Conservation (phyloP, 2,888 invertebrate species). For the Pachliopta kotzebuea region DNA sequence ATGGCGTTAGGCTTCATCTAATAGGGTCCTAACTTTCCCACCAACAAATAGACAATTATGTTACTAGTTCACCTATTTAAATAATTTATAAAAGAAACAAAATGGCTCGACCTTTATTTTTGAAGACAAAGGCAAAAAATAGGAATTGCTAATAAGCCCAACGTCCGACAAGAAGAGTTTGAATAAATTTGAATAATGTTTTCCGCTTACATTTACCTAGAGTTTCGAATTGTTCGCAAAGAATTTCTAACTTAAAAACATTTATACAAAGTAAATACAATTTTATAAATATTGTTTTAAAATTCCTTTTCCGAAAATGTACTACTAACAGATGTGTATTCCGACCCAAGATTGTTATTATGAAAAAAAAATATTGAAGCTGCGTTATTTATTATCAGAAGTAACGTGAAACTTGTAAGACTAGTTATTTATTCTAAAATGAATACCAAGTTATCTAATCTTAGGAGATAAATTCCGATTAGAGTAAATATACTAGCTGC, state of each 20-base stretch:
- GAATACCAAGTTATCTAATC: too few species aligned
- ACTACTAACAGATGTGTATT: too few species aligned
- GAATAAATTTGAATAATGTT: conserved; percentile 56
- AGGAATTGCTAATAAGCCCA: conserved; percentile 30
- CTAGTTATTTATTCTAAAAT: too few species aligned
- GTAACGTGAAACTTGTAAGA: too few species aligned
- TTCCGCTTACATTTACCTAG: conserved; percentile 36
- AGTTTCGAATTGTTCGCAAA: conserved; percentile 9
- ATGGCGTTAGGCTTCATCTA: conserved; percentile 73
- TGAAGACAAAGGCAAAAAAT: conserved; percentile 32
- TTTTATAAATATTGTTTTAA: too few species aligned
- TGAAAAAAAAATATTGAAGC: too few species aligned
- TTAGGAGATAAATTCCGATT: too few species aligned
- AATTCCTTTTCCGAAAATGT: too few species aligned
- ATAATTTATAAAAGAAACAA: conserved; percentile 37
- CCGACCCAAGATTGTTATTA: too few species aligned
- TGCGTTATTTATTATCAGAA: too few species aligned
- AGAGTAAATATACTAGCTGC: too few species aligned
- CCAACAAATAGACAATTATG: conserved; percentile 39
- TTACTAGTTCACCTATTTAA: conserved; percentile 39
- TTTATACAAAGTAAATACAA: too few species aligned
- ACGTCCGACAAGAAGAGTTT: conserved; percentile 40
- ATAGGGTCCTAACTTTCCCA: conserved; percentile 51
- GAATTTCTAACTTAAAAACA: not conserved
- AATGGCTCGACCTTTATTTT: conserved; percentile 21